phyloP scores from a whole-genome alignment of 2,113 vertebrate genomes.

The Apteryx owenii region DNA sequence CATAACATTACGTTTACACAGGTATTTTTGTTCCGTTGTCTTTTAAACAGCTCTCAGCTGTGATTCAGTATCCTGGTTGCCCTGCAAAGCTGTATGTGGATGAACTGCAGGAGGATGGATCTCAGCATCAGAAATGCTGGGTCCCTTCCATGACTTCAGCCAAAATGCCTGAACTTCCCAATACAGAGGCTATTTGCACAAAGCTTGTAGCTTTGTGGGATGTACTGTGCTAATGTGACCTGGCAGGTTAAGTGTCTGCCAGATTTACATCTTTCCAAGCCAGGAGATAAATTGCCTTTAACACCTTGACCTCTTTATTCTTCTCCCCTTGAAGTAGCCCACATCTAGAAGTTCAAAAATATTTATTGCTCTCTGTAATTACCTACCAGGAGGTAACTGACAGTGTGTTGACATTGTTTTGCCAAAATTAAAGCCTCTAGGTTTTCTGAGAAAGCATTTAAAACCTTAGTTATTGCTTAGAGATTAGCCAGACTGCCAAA shows the following conservation, averaged over 20 bases:
- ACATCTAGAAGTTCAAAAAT: conserved; percentile 52
- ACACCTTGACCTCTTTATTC: not conserved
- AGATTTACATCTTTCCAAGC: not conserved
- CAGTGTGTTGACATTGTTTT: conserved; percentile 72
- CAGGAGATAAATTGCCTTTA: conserved; percentile 39
- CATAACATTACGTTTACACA: not conserved
- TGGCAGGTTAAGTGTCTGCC: not conserved
- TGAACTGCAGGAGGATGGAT: not conserved
- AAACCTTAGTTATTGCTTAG: conserved; percentile 67
- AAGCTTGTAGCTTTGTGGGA: not conserved
- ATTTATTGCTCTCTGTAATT: conserved; percentile 71
- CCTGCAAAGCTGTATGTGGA: accelerated
- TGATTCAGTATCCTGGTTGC: not conserved
- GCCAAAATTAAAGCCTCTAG: conserved; percentile 74
- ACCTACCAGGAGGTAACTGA: conserved; percentile 70
- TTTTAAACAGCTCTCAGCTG: not conserved
- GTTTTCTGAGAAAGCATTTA: conserved; percentile 73
- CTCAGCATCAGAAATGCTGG: not conserved
- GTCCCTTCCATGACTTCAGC: not conserved
- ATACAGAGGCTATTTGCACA: not conserved
- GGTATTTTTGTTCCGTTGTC: not conserved
- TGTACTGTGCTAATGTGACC: not conserved
- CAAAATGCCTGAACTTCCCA: not conserved
- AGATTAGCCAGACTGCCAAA: conserved; percentile 69
- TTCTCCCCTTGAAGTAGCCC: conserved; percentile 49